Evolutionary conservation across 2,113 vertebrate species (phyloP).

Genomic region (Oryzias woworae): DNA sequence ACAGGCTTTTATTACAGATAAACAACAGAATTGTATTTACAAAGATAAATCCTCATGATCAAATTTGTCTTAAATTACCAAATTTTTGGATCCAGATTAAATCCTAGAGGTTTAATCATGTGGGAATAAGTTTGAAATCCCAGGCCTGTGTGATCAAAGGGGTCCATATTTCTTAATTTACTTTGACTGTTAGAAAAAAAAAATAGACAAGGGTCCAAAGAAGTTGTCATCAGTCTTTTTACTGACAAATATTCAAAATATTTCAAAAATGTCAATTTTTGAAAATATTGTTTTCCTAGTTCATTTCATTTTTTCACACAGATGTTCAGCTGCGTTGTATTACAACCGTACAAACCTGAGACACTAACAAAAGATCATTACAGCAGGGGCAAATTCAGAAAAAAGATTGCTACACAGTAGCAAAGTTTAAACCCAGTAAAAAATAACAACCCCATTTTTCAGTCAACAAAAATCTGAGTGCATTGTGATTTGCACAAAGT

Average conservation of each 20-base stretch:
- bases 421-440: constrained; percentile 75
- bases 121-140: too few species aligned
- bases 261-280: constrained; percentile 87
- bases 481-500: constrained; percentile 68
- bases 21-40: too few species aligned
- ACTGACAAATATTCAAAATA: constrained; percentile 90
- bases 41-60: too few species aligned
- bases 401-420: constrained; percentile 93
- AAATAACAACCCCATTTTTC: constrained; percentile 52
- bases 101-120: too few species aligned
- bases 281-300: constrained; percentile 84
- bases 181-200: constrained; percentile 8
- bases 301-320: constrained; percentile 81
- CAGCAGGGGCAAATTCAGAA: constrained; percentile 80
- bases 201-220: constrained; percentile 57
- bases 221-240: constrained; percentile 74
- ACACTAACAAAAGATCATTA: constrained; percentile 75
- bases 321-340: constrained; percentile 81
- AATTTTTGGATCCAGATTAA: too few species aligned
- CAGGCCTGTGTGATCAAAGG: too few species aligned
- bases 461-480: constrained; percentile 68
- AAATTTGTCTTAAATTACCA: too few species aligned
- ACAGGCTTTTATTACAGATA: too few species aligned
- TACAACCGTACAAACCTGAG: constrained; percentile 84
- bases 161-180: neutral